Conservation (phyloP, 2,888 invertebrate species). For the Aphidoletes aphidimyza region DNA sequence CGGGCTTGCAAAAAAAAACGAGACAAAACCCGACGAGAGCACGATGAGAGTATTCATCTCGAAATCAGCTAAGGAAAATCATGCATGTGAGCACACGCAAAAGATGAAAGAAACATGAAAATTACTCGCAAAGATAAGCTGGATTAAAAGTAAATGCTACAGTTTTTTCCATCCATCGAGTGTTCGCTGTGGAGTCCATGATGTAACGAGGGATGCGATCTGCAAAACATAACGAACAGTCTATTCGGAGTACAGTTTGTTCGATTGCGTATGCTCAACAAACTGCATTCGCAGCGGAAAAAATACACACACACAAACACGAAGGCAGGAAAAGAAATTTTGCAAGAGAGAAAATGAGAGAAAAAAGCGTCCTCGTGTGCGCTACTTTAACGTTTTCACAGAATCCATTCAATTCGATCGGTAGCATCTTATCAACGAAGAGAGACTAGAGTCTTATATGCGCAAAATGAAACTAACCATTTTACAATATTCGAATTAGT, state of each 20-base stretch:
- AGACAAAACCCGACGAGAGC: not conserved
- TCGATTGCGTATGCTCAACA: not conserved
- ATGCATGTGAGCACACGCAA: conserved; percentile 39
- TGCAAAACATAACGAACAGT: not conserved
- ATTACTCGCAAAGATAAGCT: conserved; percentile 53
- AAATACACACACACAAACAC: not conserved
- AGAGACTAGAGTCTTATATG: not conserved
- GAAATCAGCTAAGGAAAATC: conserved; percentile 37
- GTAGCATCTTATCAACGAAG: not conserved
- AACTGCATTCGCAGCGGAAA: not conserved
- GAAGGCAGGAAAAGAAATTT: not conserved
- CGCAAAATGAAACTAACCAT: conserved; percentile 21
- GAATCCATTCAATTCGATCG: conserved; percentile 13
- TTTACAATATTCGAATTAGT: conserved; percentile 43
- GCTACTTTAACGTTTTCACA: not conserved
- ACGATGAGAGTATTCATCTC: conserved; percentile 12
- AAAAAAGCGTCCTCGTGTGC: not conserved
- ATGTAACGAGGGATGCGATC: not conserved
- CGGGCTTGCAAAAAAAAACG: not conserved
- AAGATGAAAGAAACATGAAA: conserved; percentile 45
- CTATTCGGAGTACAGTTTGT: not conserved
- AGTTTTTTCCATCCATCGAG: not conserved
- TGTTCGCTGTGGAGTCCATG: not conserved
- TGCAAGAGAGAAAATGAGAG: too few species aligned
- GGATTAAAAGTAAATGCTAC: conserved; percentile 35